These are phyloP conservation scores for Delichon dasypus DNA, from an alignment of 2,797 vertebrate genomes.

Conservation along the genomic window DNA sequence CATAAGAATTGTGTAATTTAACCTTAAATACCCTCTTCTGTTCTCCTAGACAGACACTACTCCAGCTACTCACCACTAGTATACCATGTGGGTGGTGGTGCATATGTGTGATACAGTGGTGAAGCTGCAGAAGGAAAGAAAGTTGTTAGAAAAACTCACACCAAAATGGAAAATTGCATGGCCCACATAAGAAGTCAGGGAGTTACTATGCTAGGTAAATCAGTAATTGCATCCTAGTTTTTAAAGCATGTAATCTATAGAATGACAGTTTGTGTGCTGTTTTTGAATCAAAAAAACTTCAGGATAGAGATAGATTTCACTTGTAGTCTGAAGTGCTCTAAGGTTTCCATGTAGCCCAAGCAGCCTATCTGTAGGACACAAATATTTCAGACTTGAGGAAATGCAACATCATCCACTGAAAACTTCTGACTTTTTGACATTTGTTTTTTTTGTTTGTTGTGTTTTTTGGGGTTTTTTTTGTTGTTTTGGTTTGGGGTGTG, in stretches of 20 bases:
- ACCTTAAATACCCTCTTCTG: neutral
- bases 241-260: neutral
- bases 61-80: conserved; percentile 55
- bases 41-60: neutral
- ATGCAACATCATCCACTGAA: neutral
- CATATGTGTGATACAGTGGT: accelerated
- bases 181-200: neutral
- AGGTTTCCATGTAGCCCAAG: neutral
- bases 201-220: neutral
- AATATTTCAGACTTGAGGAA: neutral
- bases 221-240: neutral
- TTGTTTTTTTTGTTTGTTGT: neutral
- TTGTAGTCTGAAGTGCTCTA: neutral
- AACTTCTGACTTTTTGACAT: neutral
- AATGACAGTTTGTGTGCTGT: neutral
- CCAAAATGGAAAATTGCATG: neutral
- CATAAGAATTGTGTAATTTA: neutral
- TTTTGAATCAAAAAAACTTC: neutral
- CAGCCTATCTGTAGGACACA: neutral
- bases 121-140: conserved; percentile 10
- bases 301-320: neutral
- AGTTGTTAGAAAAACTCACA: neutral
- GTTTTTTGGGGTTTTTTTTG: too few species aligned
- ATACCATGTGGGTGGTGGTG: neutral
- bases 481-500: too few species aligned